phyloP scores from a whole-genome alignment of 2,113 vertebrate genomes.

The Neotoma lepida region DNA sequence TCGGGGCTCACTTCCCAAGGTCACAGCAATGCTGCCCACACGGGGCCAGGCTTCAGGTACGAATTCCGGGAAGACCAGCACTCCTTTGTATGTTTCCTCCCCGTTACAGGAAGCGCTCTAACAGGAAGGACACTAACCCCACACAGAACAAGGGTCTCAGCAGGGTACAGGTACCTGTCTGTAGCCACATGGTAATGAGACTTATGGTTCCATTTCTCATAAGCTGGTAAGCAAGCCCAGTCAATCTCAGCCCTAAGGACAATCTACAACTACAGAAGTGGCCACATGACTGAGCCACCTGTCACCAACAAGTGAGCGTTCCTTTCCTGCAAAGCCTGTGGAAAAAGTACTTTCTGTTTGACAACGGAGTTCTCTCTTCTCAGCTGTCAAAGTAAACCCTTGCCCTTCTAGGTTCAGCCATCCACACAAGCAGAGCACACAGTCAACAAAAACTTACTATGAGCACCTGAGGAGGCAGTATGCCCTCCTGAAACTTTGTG shows the following conservation, averaged over 20 bases:
- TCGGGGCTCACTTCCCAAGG: background rate
- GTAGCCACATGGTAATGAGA: background rate
- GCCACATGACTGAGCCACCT: background rate
- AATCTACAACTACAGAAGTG: background rate
- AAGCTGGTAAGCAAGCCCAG: background rate
- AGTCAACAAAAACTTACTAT: background rate
- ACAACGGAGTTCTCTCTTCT: background rate
- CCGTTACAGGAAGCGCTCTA: background rate
- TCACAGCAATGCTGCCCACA: background rate
- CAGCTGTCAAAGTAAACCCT: background rate
- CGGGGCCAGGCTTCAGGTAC: background rate
- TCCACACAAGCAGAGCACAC: background rate
- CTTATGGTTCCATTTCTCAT: background rate
- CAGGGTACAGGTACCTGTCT: background rate
- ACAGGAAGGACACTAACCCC: background rate
- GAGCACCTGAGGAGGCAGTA: background rate
- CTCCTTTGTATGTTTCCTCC: fast-evolving
- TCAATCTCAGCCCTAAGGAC: background rate
- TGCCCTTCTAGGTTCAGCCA: background rate
- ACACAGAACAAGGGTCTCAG: background rate
- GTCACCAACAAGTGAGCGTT: background rate
- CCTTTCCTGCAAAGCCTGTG: background rate
- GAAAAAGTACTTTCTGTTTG: background rate
- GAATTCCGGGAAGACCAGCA: too few species aligned
- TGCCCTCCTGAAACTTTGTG: background rate